Percentiles rank a stretch among this genome's conserved stretches.
Conservation (phyloP, 2,113 vertebrate genomes). For the Muscicapa adusta region DNA sequence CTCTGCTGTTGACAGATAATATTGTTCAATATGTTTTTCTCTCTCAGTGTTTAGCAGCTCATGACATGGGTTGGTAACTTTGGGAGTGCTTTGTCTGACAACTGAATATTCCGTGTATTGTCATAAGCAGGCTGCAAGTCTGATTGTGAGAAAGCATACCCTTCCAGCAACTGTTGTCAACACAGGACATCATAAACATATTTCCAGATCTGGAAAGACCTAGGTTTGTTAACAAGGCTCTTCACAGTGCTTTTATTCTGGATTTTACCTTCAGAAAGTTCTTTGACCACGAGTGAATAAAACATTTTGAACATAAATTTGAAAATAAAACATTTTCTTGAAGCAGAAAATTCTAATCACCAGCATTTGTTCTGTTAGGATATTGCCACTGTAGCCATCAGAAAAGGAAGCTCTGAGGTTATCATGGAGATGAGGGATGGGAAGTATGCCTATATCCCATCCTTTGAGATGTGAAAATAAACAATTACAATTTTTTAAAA, state of each 20-base stretch:
- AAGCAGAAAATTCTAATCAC: neutral
- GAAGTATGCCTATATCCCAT: neutral
- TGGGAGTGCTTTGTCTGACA: neutral
- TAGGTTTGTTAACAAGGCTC: neutral
- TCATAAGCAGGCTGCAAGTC: neutral
- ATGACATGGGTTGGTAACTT: neutral
- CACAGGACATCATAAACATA: neutral
- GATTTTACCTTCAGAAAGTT: neutral
- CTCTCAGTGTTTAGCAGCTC: neutral
- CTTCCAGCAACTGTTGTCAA: neutral
- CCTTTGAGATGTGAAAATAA: neutral
- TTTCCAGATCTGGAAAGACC: neutral
- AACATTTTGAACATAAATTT: neutral
- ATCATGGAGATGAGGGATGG: neutral
- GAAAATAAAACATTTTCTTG: neutral
- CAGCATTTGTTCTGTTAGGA: neutral
- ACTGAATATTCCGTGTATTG: neutral
- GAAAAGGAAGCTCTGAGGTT: neutral
- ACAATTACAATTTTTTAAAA: neutral
- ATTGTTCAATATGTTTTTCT: neutral
- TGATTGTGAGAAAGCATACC: neutral
- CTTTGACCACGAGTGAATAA: neutral
- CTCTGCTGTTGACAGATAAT: neutral
- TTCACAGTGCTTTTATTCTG: neutral
- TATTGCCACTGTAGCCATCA: neutral